These are phyloP conservation scores for Myotis davidii DNA, from an alignment of 2,113 vertebrate genomes.

Conservation along the genomic window DNA sequence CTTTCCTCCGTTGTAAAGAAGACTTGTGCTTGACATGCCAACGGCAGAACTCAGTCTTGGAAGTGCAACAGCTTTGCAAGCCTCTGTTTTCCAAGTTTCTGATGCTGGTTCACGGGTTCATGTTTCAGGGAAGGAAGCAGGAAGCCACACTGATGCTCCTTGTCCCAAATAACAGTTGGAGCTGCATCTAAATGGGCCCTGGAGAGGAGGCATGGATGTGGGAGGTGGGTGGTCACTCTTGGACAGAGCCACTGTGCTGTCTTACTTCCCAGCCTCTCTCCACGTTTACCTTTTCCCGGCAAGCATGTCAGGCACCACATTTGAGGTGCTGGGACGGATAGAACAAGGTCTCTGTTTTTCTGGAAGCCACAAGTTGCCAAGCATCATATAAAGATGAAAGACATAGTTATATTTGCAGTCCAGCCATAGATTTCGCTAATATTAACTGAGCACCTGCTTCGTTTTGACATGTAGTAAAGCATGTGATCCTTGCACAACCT, in stretches of 20 bases:
- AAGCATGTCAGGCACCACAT: neutral
- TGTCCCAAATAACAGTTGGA: neutral
- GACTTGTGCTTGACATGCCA: neutral
- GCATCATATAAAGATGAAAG: neutral
- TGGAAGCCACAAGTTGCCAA: neutral
- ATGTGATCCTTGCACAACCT: neutral
- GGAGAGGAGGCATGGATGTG: neutral
- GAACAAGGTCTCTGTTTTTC: neutral
- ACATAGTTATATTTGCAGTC: too few relatives aligned
- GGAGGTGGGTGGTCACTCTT: neutral
- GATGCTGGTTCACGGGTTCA: neutral
- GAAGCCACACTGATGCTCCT: neutral
- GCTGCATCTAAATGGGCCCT: neutral
- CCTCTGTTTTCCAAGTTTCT: neutral
- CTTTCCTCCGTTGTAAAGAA: neutral
- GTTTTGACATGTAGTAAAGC: fast-evolving
- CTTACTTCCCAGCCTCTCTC: neutral
- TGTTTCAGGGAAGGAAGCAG: neutral
- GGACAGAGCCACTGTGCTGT: neutral
- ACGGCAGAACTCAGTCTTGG: neutral
- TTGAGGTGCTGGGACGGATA: neutral
- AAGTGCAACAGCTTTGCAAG: neutral
- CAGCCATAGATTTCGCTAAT: neutral
- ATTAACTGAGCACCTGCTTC: too few relatives aligned
- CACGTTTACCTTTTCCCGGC: neutral